Percentiles rank a stretch among this genome's conserved stretches.
These are phyloP conservation scores for Sesia apiformis DNA, from an alignment of 2,888 invertebrate genomes.

Conservation along the genomic window DNA sequence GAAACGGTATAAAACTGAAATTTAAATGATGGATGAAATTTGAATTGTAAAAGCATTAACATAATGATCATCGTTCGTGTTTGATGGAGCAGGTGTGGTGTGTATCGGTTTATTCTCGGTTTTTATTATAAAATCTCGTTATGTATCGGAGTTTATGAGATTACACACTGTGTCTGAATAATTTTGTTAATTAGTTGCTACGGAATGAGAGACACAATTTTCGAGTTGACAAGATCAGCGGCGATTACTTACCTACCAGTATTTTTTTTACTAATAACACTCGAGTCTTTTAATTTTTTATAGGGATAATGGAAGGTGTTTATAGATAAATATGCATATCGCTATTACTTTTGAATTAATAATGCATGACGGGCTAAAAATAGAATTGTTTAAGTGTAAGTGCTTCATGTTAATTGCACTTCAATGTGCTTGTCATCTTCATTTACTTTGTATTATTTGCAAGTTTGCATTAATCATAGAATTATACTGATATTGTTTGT, in stretches of 20 bases:
- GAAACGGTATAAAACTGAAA: constrained; percentile 37
- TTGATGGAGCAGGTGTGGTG: constrained; percentile 69
- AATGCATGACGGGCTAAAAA: too few relatives aligned
- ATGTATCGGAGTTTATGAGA: constrained; percentile 53
- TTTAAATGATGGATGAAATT: constrained; percentile 7
- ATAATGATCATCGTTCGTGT: constrained; percentile 64
- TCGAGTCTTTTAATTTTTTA: too few relatives aligned
- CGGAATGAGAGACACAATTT: constrained; percentile 17
- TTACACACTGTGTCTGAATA: constrained; percentile 30
- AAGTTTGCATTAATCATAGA: too few relatives aligned
- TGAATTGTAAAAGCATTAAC: constrained; percentile 60
- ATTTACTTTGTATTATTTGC: too few relatives aligned
- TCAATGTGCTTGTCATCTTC: too few relatives aligned
- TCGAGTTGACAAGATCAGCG: not conserved
- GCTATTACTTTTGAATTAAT: too few relatives aligned
- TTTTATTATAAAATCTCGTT: constrained; percentile 70
- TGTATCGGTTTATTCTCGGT: constrained; percentile 67
- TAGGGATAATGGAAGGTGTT: too few relatives aligned
- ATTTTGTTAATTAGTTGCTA: constrained; percentile 37
- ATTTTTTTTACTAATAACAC: not conserved
- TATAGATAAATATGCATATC: too few relatives aligned
- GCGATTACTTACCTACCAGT: too few relatives aligned
- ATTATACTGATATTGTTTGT: too few relatives aligned
- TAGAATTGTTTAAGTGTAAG: too few relatives aligned
- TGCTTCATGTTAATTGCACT: too few relatives aligned